Evolutionary conservation across 2,113 vertebrate species (phyloP).

Genomic region (Semnornis frantzii): DNA sequence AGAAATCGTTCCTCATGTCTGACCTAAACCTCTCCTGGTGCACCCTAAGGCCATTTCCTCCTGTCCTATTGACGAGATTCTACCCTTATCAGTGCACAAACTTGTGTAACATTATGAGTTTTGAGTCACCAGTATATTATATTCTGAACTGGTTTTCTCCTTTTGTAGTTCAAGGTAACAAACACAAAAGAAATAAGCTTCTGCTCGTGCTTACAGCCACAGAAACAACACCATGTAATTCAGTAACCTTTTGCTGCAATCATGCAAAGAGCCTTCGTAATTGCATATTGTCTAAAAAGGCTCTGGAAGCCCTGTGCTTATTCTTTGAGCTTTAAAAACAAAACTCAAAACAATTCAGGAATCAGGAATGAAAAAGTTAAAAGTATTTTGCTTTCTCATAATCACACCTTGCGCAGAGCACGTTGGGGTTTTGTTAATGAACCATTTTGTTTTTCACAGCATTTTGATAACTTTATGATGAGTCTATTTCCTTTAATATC

Average conservation of each 20-base stretch:
- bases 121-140: neutral
- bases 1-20: too few relatives aligned
- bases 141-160: neutral
- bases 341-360: neutral
- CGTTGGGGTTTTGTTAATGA: neutral
- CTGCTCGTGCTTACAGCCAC: neutral
- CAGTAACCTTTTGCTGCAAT: neutral
- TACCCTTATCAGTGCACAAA: neutral
- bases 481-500: neutral
- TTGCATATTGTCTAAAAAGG: neutral
- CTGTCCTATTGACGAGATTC: too few relatives aligned
- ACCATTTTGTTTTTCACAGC: neutral
- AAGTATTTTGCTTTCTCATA: neutral
- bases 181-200: neutral
- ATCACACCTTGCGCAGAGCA: neutral
- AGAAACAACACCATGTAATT: neutral
- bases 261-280: neutral
- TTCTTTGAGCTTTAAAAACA: neutral
- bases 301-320: neutral
- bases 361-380: neutral
- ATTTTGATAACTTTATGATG: neutral
- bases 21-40: too few relatives aligned
- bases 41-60: too few relatives aligned
- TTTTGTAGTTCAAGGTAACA: conserved; percentile 9
- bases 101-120: fast-evolving